Conservation (phyloP, 2,113 vertebrate species). For the Fulmarus glacialis region DNA sequence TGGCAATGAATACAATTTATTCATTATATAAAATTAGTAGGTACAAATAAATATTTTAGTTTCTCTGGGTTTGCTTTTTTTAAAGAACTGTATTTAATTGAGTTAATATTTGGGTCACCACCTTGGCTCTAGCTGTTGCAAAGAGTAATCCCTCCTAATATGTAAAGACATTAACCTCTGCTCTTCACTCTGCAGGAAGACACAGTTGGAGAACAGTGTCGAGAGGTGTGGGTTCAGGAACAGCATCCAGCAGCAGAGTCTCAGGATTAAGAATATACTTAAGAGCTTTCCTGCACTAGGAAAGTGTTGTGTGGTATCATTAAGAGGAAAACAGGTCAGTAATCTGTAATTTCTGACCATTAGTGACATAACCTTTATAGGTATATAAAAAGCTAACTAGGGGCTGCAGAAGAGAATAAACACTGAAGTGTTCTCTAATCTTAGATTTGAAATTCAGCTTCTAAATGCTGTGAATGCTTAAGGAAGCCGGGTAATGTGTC, state of each 20-base stretch:
- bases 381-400: not conserved
- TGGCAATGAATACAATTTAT: not conserved
- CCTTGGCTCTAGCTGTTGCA: not conserved
- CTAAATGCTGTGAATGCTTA: not conserved
- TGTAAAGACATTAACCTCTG: not conserved
- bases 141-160: not conserved
- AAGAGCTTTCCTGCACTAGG: not conserved
- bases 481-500: not conserved
- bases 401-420: not conserved
- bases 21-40: not conserved
- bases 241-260: not conserved
- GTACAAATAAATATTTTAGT: constrained; percentile 20
- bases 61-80: constrained; percentile 4
- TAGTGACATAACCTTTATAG: not conserved
- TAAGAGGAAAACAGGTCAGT: not conserved
- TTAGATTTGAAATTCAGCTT: not conserved
- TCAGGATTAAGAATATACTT: not conserved
- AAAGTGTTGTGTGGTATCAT: not conserved
- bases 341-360: not conserved
- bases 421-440: not conserved
- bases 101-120: not conserved
- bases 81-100: not conserved
- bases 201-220: not conserved
- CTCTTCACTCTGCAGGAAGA: not conserved
- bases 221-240: not conserved